Evolutionary conservation across 92 coral and sea anemone species (phyloP).

Genomic region (Paragorgia papillata): DNA sequence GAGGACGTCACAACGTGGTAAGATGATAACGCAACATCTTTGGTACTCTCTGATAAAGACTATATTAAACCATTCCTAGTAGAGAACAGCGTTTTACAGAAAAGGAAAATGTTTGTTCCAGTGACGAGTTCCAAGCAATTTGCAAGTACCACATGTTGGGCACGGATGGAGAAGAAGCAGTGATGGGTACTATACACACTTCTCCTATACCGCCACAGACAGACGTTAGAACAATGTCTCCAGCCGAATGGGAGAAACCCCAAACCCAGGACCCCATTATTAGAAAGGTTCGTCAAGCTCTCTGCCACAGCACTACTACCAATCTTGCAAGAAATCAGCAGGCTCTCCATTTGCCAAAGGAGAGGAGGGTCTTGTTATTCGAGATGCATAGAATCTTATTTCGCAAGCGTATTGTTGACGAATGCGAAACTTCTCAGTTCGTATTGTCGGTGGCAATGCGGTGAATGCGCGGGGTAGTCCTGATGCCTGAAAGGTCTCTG

Average conservation of each 20-base stretch:
- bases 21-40: neutral
- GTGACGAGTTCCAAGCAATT: conserved; percentile 30
- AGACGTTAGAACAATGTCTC: conserved; percentile 2
- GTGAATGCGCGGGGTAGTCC: conserved; percentile 35
- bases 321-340: no score
- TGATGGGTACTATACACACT: neutral
- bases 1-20: no score
- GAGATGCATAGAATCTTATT: conserved; percentile 25
- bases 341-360: neutral
- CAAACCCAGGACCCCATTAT: no score
- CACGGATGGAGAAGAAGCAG: conserved; percentile 25
- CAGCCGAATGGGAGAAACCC: conserved; percentile 32
- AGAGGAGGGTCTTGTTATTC: conserved; percentile 33
- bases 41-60: conserved; percentile 13
- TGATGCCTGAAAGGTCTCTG: conserved; percentile 44
- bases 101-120: neutral
- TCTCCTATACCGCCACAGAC: neutral
- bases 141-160: conserved; percentile 8
- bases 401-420: conserved; percentile 39
- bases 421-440: conserved; percentile 20
- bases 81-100: no score
- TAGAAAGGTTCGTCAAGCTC: no score
- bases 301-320: no score
- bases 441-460: no score
- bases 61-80: conserved; percentile 35